Conservation (phyloP, 2,113 vertebrate species). For the Anser brachyrhynchus region DNA sequence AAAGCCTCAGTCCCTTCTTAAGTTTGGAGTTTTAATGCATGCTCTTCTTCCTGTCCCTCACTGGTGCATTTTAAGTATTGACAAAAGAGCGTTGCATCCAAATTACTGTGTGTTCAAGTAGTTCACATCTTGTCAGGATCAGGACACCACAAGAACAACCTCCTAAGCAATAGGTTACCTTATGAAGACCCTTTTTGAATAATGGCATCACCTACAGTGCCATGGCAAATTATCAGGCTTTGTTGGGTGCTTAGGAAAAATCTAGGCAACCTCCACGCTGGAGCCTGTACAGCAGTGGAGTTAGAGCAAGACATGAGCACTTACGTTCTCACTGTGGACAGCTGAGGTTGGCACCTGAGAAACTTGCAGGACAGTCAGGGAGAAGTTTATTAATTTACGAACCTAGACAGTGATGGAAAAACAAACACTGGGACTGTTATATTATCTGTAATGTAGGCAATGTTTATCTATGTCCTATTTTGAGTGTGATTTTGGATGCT, state of each 20-base stretch:
- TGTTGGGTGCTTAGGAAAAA: neutral
- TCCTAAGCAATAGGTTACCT: neutral
- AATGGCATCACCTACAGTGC: neutral
- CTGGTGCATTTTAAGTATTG: neutral
- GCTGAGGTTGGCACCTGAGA: neutral
- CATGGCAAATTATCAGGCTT: neutral
- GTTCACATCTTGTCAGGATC: neutral
- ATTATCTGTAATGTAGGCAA: neutral
- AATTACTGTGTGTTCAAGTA: neutral
- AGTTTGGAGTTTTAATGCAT: neutral
- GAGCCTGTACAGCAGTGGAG: neutral
- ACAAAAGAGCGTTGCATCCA: neutral
- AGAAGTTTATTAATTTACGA: neutral
- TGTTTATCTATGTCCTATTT: neutral
- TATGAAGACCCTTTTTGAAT: neutral
- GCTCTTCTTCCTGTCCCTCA: neutral
- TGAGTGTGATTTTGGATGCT: neutral
- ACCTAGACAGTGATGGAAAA: neutral
- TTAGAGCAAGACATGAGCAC: neutral
- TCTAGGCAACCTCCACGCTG: accelerated
- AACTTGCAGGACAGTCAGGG: neutral
- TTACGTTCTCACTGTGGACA: neutral
- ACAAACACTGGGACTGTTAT: neutral
- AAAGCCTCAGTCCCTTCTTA: neutral
- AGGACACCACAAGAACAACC: neutral